Percentiles rank a stretch among this genome's conserved stretches.
Conservation (phyloP, 1,140 invertebrate genomes). For the Apis florea region DNA sequence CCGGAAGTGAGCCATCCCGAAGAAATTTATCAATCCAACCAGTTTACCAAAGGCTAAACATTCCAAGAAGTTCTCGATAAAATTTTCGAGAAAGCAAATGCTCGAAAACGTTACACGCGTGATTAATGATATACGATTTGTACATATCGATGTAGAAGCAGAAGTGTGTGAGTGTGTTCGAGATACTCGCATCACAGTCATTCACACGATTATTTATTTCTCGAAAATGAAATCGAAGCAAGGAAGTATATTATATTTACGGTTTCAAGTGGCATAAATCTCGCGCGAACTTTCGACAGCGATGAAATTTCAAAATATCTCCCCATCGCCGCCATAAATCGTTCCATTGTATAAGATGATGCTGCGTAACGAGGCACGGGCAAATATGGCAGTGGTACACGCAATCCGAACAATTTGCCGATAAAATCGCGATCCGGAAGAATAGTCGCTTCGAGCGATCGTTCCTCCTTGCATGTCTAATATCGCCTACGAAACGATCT, state of each 20-base stretch:
- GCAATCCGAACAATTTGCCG: background rate
- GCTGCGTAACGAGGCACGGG: background rate
- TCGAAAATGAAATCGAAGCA: too few relatives aligned
- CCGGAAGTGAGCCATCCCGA: background rate
- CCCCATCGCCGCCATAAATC: background rate
- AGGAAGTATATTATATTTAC: background rate
- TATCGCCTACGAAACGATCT: background rate
- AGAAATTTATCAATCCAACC: slow-evolving; percentile 32
- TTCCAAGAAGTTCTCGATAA: too few relatives aligned
- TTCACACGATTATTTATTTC: too few relatives aligned
- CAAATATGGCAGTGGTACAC: background rate
- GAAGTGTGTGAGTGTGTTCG: too few relatives aligned
- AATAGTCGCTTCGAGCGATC: background rate
- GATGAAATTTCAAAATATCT: background rate
- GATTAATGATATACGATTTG: too few relatives aligned
- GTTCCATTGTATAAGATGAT: background rate
- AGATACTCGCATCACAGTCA: too few relatives aligned
- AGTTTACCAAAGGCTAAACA: slow-evolving; percentile 47
- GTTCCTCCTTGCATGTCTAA: background rate
- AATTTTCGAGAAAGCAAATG: too few relatives aligned
- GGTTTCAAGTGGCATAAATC: background rate
- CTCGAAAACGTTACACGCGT: too few relatives aligned
- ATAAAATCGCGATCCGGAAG: slow-evolving; percentile 23
- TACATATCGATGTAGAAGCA: too few relatives aligned
- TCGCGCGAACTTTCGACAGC: background rate